Evolutionary conservation across 2,113 vertebrate species (phyloP), one percentile per base, ranked within the genome.

Genomic region (Entosphenus tridentatus): DNA sequence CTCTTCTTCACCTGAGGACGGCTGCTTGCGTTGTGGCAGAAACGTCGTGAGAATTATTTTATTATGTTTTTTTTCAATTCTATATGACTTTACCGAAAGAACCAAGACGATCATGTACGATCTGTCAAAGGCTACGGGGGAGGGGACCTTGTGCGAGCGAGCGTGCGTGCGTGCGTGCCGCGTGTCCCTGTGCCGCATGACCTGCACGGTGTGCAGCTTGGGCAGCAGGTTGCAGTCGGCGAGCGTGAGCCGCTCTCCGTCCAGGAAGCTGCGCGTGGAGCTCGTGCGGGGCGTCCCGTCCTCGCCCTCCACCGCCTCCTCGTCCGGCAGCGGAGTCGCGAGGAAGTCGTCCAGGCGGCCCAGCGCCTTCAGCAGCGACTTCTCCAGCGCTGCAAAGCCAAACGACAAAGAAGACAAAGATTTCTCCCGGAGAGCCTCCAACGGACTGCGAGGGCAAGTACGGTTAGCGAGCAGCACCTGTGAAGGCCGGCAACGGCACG

Each of bases 161-260:
- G 39, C 39, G 39, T 4, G 21, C 21, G 21, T 3, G 21, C 21
- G 21, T 3, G 21, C 21, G 21, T 1, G 39, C 39, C 39, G 39
- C 39, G 39, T 39, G 39, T 39, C 39, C 39, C 39, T 5, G 39
- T 39, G 39, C 6, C 39, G 39, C 39, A 5, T 5, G 5, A 92
- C 93, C 85, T 96, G 96, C 72, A 96, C 87, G 57, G 96, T 98
- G 76, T 96, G 92, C 68, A 98, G 82, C 68, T 98, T 96, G 69
- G 92, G 92, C 67, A 98, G 83, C 76, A 98, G 80, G 80, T 96
- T 98, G 73, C 93, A 98, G 77, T 96, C 90, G 0, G 90, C 90
- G 72, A 96, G 68, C 0, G 93, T 96, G 90, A 96, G 96, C 72
- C 95, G 87, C 1, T 95, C 84, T 4, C 93, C 93, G 2, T 98